Base-by-base conservation (phyloP, 1,140 invertebrate species). In the Aleiodes sp. region DNA sequence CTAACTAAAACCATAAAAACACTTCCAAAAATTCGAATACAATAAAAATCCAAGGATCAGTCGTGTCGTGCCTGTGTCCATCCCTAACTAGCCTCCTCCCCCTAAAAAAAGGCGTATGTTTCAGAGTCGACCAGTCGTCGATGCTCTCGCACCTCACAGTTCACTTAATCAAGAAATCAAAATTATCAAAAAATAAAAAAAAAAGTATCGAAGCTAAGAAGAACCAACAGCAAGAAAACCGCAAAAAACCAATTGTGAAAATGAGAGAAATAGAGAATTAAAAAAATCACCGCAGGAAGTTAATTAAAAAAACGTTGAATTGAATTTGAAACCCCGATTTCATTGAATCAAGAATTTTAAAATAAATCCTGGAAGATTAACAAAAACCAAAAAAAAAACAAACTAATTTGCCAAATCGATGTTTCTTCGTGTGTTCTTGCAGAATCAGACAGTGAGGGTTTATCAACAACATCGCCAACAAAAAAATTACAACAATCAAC, bases 371-470 rank as follows among this genome's bases (percentile, higher is more conserved):
- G 28, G 24, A 69, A 35, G 31, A 33, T 64, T 61, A 31, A 26
- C 10, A 52, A 43, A 70, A 41, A 70, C 9, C 12, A 39, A 43
- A 29, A 2, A 65, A 28, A 39, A 39, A 60, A 12, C 52, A 52
- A 29, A 72, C 39, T 69, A 72, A 72, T 72, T n/a, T 31, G 62
- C 43, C 68, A 69, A 65, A 43, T 56, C 72, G 63, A 73, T 75
- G 71, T 63, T 77, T 76, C 70, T 76, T 85, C 81, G 82, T 90
- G 87, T 90, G 86, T 91, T 90, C 87, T 91, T 91, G 86, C 90
- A 92, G 91, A 92, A 79, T 91, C 91, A 71, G 90, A 91, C 86
- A 90, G 87, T 81, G 90, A 92, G 86, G 90, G 89, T 74, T 86
- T 63, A n/a, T 10, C 86, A 69, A 87, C 89, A 10, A 89, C 90